Evolutionary conservation across 2,797 vertebrate genomes (phyloP).

Genomic region (Rhadinocentrus ornatus): DNA sequence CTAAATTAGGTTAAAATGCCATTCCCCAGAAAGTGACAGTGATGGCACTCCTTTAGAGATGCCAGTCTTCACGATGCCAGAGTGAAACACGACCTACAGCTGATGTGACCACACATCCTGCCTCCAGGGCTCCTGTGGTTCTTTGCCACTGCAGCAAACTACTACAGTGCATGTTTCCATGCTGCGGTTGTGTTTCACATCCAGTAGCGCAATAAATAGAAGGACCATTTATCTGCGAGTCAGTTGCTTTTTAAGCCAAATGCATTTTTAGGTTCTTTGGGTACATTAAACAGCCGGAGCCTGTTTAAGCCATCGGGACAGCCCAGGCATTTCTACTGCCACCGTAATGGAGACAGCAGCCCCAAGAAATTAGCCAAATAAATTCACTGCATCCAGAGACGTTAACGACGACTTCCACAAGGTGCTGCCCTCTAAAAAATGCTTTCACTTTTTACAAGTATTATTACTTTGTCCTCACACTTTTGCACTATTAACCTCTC

Average conservation of each 20-base stretch:
- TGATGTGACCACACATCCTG: slow-evolving; percentile 61
- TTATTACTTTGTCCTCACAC: slow-evolving; percentile 6
- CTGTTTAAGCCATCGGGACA: slow-evolving; percentile 70
- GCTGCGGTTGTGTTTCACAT: slow-evolving; percentile 57
- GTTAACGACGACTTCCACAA: not conserved
- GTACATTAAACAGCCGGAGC: slow-evolving; percentile 48
- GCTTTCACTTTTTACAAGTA: not conserved
- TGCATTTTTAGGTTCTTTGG: slow-evolving; percentile 44
- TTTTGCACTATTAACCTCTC: slow-evolving; percentile 32
- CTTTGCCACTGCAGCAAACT: slow-evolving; percentile 24
- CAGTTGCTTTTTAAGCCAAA: slow-evolving; percentile 40
- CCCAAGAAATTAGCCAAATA: slow-evolving; percentile 43
- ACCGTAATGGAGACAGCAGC: slow-evolving; percentile 49
- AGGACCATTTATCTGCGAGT: slow-evolving; percentile 32
- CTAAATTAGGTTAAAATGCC: not conserved
- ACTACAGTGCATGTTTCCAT: slow-evolving; percentile 55
- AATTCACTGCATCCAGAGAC: slow-evolving; percentile 47
- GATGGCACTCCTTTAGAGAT: not conserved
- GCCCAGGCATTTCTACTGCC: slow-evolving; percentile 39
- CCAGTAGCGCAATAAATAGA: slow-evolving; percentile 24
- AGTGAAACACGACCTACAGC: slow-evolving; percentile 37
- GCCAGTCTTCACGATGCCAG: slow-evolving; percentile 4
- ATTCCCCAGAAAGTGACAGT: not conserved
- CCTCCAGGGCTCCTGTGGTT: slow-evolving; percentile 45
- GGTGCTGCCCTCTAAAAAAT: slow-evolving; percentile 8